phyloP scores from a whole-genome alignment of 1,140 invertebrate species.

The Camponotus vicinus region DNA sequence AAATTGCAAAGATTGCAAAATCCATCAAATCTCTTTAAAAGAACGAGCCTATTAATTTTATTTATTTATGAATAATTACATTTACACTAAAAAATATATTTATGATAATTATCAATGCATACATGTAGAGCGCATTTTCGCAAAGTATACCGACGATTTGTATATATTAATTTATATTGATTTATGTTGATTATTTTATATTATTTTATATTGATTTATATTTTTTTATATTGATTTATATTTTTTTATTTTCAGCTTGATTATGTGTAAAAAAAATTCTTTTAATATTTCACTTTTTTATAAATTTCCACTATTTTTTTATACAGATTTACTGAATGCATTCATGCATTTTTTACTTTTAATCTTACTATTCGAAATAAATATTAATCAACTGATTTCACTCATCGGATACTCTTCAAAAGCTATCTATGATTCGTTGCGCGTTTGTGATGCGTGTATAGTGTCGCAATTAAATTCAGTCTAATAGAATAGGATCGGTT shows the following conservation, averaged over 20 bases:
- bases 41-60: background rate
- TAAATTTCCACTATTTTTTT: background rate
- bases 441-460: constrained; percentile 17
- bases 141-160: background rate
- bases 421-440: background rate
- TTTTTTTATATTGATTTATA: background rate
- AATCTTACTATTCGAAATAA: constrained; percentile 6
- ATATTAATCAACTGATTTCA: background rate
- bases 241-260: no score
- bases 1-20: background rate
- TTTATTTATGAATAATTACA: constrained; percentile 3
- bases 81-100: background rate
- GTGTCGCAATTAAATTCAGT: constrained; percentile 36
- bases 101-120: background rate
- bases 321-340: background rate
- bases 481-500: constrained; percentile 23
- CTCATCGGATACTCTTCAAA: background rate
- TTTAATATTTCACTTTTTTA: background rate
- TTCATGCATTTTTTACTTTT: background rate
- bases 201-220: background rate
- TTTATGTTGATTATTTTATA: background rate
- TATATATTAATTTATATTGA: background rate
- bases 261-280: no score
- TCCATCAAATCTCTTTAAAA: background rate
- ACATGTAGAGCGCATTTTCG: background rate